These are phyloP conservation scores for Catocala nupta DNA, from an alignment of 2,888 invertebrate species.

Conservation along the genomic window DNA sequence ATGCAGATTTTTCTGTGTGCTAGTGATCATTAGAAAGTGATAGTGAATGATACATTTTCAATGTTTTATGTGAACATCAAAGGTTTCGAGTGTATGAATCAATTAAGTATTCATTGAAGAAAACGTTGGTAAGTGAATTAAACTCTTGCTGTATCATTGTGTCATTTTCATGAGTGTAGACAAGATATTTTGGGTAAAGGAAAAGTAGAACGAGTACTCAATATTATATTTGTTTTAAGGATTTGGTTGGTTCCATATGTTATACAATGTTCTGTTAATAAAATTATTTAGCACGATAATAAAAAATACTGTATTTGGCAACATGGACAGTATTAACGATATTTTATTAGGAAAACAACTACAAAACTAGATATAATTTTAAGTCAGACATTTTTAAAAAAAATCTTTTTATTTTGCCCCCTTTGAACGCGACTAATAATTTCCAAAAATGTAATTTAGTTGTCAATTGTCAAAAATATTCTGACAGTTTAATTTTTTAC, in stretches of 20 bases:
- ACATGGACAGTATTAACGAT: too few species aligned
- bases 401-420: background rate
- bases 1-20: conserved; percentile 60
- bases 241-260: too few species aligned
- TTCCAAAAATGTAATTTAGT: conserved; percentile 9
- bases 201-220: conserved; percentile 8
- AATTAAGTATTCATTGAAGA: conserved; percentile 55
- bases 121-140: conserved; percentile 54
- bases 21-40: conserved; percentile 48
- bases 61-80: conserved; percentile 56
- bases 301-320: background rate
- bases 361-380: too few species aligned
- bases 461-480: conserved; percentile 34
- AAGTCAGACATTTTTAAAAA: too few species aligned
- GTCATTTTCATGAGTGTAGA: conserved; percentile 24
- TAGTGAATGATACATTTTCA: conserved; percentile 62
- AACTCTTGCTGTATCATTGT: conserved; percentile 35
- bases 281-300: conserved; percentile 23
- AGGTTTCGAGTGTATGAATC: conserved; percentile 49
- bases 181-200: background rate
- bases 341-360: too few species aligned
- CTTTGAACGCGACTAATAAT: conserved; percentile 39
- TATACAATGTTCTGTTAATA: conserved; percentile 1
- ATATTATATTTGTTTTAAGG: background rate
- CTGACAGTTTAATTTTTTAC: conserved; percentile 27